Base-by-base conservation (phyloP, 2,797 vertebrate genomes). In the Salarias fasciatus region DNA sequence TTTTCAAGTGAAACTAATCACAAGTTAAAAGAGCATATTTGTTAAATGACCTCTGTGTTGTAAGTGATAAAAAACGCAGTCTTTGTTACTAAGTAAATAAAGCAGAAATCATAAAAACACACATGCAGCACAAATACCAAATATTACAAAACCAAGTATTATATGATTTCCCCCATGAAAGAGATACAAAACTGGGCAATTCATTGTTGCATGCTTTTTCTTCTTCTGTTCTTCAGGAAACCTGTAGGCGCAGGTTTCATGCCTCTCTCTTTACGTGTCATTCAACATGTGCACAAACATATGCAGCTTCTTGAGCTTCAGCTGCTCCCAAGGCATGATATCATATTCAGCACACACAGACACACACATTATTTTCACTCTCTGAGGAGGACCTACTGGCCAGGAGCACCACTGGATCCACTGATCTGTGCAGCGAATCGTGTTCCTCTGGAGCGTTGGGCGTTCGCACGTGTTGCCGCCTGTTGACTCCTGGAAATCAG, bases 281-380 rank as follows among this genome's bases (percentile, higher is more conserved):
- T 12, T 53, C 40, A 54, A 28, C 41, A 33, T 45, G 28, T 4
- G 8, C 29, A 35, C 40, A 37, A 13, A 33, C 45, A 60, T 15
- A 50, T 35, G 31, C 3, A 24, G 13, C 38, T 15, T 41, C 30
- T 33, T 50, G 63, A 42, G 40, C 63, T 46, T 44, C 18, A 51
- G 38, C 5, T 52, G 38, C 6, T 70, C 49, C 24, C 46, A 59
- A 35, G 61, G 59, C 6, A 7, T 88, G 80, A 85, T 75, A 79
- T 88, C 75, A 87, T 79, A 75, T 56, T 70, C 77, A 82, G 77
- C 67, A 64, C 57, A 77, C 63, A 58, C 73, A 62, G 55, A 71
- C 51, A 53, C 7, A 70, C 78, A 52, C 33, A 67, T 55, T 52
- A 57, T 65, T 72, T 51, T 40, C 36, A 64, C 28, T 54, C 70